These are phyloP conservation scores for Phainopepla nitens DNA, from an alignment of 2,113 vertebrate genomes.

Conservation along the genomic window DNA sequence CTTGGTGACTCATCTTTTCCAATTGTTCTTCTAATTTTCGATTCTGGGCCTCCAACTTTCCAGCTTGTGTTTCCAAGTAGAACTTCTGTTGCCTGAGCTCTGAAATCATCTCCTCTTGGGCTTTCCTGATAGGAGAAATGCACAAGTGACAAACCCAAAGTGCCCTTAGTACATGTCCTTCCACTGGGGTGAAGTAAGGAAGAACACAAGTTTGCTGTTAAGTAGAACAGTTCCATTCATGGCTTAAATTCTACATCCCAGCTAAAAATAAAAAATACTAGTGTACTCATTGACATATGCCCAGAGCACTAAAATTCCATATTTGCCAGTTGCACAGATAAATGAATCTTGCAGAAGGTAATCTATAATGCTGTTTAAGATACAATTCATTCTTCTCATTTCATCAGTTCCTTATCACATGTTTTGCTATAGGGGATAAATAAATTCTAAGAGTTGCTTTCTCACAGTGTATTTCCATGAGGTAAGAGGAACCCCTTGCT, in stretches of 20 bases:
- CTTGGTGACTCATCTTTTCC: conserved; percentile 95
- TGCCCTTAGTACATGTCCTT: not conserved
- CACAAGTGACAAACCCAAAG: not conserved
- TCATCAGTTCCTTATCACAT: not conserved
- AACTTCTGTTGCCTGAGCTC: conserved; percentile 99
- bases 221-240: not conserved
- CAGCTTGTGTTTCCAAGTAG: conserved; percentile 97
- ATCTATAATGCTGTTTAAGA: not conserved
- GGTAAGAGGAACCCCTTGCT: not conserved
- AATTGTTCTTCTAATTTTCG: conserved; percentile 96
- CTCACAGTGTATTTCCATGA: not conserved
- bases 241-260: not conserved
- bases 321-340: not conserved
- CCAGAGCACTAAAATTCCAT: not conserved
- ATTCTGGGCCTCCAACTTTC: conserved; percentile 96
- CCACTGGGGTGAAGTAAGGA: not conserved
- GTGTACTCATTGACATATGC: not conserved
- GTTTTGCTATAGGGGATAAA: not conserved
- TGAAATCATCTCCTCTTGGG: conserved; percentile 99
- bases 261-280: not conserved
- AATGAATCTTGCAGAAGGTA: not conserved
- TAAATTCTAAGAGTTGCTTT: not conserved
- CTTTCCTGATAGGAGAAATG: conserved; percentile 83
- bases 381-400: not conserved
- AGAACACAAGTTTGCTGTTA: not conserved